These are phyloP conservation scores for Laspeyria flexula DNA, from an alignment of 2,888 invertebrate genomes.

Conservation along the genomic window DNA sequence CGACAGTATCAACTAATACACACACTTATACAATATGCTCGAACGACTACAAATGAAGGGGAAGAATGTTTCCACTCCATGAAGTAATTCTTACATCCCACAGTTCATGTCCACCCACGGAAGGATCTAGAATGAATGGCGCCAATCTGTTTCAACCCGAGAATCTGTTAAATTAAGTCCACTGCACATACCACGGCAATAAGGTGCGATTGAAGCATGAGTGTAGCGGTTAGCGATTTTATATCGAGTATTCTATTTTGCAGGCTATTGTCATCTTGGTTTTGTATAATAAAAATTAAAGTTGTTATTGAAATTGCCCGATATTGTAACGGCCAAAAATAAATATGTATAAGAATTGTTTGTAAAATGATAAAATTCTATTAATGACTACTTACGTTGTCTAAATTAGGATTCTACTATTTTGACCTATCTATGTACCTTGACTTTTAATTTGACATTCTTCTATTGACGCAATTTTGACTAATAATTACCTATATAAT, in stretches of 20 bases:
- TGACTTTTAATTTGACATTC: too few relatives aligned
- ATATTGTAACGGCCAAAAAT: too few relatives aligned
- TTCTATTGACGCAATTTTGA: too few relatives aligned
- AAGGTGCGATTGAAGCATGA: neutral
- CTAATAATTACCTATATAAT: too few relatives aligned
- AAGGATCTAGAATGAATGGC: slow-evolving; percentile 25
- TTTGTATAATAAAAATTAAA: too few relatives aligned
- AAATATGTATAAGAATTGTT: too few relatives aligned
- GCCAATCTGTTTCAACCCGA: slow-evolving; percentile 27
- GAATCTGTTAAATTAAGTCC: slow-evolving; percentile 43
- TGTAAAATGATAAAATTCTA: too few relatives aligned
- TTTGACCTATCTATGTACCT: too few relatives aligned
- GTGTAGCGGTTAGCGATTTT: neutral
- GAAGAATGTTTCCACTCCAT: slow-evolving; percentile 9
- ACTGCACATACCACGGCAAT: slow-evolving; percentile 14
- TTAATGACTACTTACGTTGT: too few relatives aligned
- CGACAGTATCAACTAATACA: neutral
- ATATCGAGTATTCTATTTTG: neutral
- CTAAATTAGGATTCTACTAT: too few relatives aligned
- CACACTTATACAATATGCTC: neutral
- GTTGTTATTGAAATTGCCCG: too few relatives aligned
- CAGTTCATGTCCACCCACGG: slow-evolving; percentile 1
- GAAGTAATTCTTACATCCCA: slow-evolving; percentile 4
- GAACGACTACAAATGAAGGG: slow-evolving; percentile 2
- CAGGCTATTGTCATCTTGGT: too few relatives aligned